Percentiles rank a stretch among this genome's conserved stretches.
These are phyloP conservation scores for Chouioia cunea DNA, from an alignment of 2,888 invertebrate genomes.

Conservation along the genomic window DNA sequence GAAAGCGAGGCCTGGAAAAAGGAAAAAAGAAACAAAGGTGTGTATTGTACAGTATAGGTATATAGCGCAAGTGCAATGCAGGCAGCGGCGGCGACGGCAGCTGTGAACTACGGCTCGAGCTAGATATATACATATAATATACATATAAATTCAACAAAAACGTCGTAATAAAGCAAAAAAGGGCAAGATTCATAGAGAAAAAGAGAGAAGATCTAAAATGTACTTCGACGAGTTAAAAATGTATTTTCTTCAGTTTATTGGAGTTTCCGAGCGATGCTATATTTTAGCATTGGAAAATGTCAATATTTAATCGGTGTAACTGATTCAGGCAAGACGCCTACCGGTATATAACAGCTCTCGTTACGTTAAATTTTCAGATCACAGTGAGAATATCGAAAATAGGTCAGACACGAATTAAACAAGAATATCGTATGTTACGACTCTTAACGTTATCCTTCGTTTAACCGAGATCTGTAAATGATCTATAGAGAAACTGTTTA, in stretches of 20 bases:
- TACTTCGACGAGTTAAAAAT: neutral
- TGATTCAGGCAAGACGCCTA: slow-evolving; percentile 11
- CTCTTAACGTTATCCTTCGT: too few species aligned
- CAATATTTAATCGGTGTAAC: neutral
- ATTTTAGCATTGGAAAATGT: neutral
- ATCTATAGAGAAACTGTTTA: neutral
- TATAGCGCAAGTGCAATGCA: slow-evolving; percentile 67
- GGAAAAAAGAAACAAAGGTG: slow-evolving; percentile 39
- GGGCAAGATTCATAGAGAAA: neutral
- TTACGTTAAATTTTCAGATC: neutral
- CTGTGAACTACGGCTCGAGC: slow-evolving; percentile 66
- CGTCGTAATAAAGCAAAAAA: slow-evolving; percentile 28
- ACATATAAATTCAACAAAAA: slow-evolving; percentile 9
- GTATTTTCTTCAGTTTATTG: neutral
- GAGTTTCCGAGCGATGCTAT: slow-evolving; percentile 1
- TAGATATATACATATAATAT: slow-evolving; percentile 15
- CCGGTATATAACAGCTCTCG: neutral
- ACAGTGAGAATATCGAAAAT: neutral
- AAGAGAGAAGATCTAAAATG: neutral
- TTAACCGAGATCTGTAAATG: too few species aligned
- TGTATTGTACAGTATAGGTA: slow-evolving; percentile 63
- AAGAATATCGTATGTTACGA: too few species aligned
- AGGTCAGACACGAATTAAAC: too few species aligned
- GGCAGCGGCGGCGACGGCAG: slow-evolving; percentile 63
- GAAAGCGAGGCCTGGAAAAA: too few species aligned